Conservation (phyloP, 2,113 vertebrate species). For the Ancistrus triradiatus region DNA sequence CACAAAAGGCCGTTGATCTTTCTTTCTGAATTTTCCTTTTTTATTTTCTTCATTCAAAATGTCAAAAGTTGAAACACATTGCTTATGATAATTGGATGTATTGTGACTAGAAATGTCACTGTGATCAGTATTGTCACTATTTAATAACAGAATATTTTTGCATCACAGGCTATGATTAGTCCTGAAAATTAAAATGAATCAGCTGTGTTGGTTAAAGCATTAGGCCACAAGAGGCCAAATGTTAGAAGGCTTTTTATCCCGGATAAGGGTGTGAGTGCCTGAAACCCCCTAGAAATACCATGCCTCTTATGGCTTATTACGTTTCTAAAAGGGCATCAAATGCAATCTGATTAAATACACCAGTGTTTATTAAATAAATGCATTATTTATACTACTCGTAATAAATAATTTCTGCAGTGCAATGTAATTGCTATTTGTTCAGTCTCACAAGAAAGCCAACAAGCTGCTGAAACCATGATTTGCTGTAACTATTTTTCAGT, state of each 20-base stretch:
- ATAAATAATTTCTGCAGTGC: too few relatives aligned
- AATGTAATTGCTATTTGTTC: too few relatives aligned
- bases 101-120: conserved; percentile 53
- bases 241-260: neutral
- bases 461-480: too few relatives aligned
- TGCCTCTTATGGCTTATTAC: too few relatives aligned
- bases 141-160: conserved; percentile 15
- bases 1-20: conserved; percentile 21
- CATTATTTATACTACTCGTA: too few relatives aligned
- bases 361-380: too few relatives aligned
- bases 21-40: conserved; percentile 39
- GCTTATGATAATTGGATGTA: neutral
- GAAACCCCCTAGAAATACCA: too few relatives aligned
- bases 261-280: too few relatives aligned
- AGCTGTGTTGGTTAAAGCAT: neutral
- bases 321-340: too few relatives aligned
- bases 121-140: conserved; percentile 15
- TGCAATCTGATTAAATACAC: too few relatives aligned
- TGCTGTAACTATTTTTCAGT: too few relatives aligned
- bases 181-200: neutral
- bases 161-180: conserved; percentile 10
- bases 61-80: conserved; percentile 46
- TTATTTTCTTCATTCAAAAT: conserved; percentile 52
- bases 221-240: neutral
- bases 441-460: too few relatives aligned